phyloP scores from a whole-genome alignment of 1,140 invertebrate genomes.

The Melipona quadrifasciata region DNA sequence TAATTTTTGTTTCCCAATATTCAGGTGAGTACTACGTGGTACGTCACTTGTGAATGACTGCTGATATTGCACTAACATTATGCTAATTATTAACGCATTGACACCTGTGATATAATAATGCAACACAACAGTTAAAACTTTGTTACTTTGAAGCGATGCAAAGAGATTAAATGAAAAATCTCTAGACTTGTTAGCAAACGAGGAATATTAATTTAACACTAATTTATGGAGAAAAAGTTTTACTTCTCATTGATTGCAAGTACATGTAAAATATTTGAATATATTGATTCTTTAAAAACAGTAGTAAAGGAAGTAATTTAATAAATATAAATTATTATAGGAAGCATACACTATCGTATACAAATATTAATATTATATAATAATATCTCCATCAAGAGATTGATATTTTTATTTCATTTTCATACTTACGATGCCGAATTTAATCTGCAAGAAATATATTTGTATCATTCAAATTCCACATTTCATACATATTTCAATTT shows the following conservation, averaged over 20 bases:
- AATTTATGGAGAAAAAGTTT: background rate
- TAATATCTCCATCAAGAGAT: too few relatives aligned
- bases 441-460: too few relatives aligned
- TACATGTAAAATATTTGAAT: background rate
- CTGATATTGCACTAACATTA: background rate
- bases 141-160: too few relatives aligned
- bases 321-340: background rate
- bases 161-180: background rate
- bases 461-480: too few relatives aligned
- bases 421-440: too few relatives aligned
- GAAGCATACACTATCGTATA: too few relatives aligned
- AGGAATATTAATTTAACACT: background rate
- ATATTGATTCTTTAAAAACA: background rate
- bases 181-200: too few relatives aligned
- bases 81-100: conserved; percentile 6
- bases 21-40: background rate
- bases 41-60: background rate
- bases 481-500: too few relatives aligned
- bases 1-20: background rate
- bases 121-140: background rate
- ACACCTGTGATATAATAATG: background rate
- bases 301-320: background rate
- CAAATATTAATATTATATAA: too few relatives aligned
- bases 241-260: background rate
- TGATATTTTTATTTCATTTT: too few relatives aligned